These are phyloP conservation scores for Tetramorium simillimum DNA, from an alignment of 1,140 invertebrate species.

Conservation along the genomic window DNA sequence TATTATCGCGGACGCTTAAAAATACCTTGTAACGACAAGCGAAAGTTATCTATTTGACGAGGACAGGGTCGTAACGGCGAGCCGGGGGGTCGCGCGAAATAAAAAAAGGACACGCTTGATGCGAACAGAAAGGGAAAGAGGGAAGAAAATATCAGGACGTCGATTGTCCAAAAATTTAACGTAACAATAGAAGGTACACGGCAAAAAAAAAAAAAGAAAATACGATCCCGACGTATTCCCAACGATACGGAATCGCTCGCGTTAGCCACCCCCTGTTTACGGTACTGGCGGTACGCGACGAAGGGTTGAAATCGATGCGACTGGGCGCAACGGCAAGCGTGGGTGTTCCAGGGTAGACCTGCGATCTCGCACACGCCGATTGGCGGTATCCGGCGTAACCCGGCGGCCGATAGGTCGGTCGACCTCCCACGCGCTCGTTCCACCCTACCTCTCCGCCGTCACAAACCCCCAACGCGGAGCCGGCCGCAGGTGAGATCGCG, in stretches of 20 bases:
- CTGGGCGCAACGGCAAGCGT: slow-evolving; percentile 58
- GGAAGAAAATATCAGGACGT: background rate
- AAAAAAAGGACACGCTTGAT: background rate
- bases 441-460: background rate
- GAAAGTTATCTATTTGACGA: slow-evolving; percentile 38
- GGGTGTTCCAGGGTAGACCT: slow-evolving; percentile 68
- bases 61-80: background rate
- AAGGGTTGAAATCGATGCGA: slow-evolving; percentile 74
- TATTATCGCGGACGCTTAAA: slow-evolving; percentile 14
- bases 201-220: background rate
- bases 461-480: background rate
- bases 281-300: background rate
- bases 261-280: background rate
- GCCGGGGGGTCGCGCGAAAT: background rate
- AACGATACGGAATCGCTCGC: background rate
- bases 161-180: background rate
- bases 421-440: background rate
- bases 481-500: slow-evolving; percentile 36
- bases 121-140: background rate
- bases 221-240: background rate
- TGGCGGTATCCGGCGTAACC: slow-evolving; percentile 56
- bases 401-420: slow-evolving; percentile 29
- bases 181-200: background rate
- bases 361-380: slow-evolving; percentile 37
- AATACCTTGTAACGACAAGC: slow-evolving; percentile 44